Evolutionary conservation across 2,888 invertebrate genomes (phyloP).

Genomic region (Leptinotarsa juncta): DNA sequence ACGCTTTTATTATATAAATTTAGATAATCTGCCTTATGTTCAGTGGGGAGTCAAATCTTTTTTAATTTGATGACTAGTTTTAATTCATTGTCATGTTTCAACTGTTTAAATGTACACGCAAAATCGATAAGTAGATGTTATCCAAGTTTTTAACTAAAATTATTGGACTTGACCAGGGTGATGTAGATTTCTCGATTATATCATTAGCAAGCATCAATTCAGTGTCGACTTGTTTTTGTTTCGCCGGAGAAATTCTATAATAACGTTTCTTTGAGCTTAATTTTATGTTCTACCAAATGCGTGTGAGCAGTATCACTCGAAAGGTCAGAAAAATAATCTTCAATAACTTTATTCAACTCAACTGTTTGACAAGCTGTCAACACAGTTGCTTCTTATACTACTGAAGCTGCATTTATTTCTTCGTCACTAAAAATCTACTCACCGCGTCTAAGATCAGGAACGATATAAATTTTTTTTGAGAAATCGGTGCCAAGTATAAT

Average conservation of each 20-base stretch:
- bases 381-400: not conserved
- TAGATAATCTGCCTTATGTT: too few relatives aligned
- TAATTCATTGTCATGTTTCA: too few relatives aligned
- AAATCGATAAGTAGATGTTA: not conserved
- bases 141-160: not conserved
- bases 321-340: not conserved
- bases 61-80: too few relatives aligned
- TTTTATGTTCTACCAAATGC: constrained; percentile 5
- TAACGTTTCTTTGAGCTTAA: not conserved
- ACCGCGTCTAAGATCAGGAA: not conserved
- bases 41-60: too few relatives aligned
- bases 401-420: not conserved
- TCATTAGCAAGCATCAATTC: not conserved
- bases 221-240: not conserved
- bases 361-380: not conserved
- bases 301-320: not conserved
- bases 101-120: not conserved
- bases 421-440: constrained; percentile 2
- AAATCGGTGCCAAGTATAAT: constrained; percentile 11
- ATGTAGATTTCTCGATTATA: not conserved
- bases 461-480: constrained; percentile 3
- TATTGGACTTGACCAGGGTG: not conserved
- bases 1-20: too few relatives aligned
- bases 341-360: not conserved
- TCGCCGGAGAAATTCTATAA: not conserved